Evolutionary conservation across 1,140 invertebrate species (phyloP).

Genomic region (Bombus waltoni): DNA sequence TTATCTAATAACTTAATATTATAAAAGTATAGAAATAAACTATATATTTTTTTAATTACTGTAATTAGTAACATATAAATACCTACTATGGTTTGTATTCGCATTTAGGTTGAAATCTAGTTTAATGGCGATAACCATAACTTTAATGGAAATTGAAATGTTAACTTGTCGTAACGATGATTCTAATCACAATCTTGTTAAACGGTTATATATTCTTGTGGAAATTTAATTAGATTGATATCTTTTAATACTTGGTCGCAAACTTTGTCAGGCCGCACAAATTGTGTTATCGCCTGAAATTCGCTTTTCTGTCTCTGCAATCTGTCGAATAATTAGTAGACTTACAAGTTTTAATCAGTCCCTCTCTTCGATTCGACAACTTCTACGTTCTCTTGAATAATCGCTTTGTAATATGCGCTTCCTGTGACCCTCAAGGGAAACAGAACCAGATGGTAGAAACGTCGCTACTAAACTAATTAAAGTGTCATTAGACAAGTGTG

Average conservation of each 20-base stretch:
- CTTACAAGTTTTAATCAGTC: conserved; percentile 47
- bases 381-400: conserved; percentile 38
- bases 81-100: too few species aligned
- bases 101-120: too few species aligned
- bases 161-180: too few species aligned
- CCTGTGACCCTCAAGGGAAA: conserved; percentile 14
- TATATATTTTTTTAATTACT: too few species aligned
- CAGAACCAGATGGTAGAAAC: conserved; percentile 13
- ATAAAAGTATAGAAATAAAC: neutral
- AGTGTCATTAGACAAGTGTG: conserved; percentile 16
- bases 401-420: conserved; percentile 43
- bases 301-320: conserved; percentile 41
- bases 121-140: too few species aligned
- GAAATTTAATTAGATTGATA: conserved; percentile 32
- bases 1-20: neutral
- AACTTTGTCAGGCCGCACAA: neutral
- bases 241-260: neutral
- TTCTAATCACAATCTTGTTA: too few species aligned
- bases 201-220: too few species aligned
- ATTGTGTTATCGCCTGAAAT: conserved; percentile 13
- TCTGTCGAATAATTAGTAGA: conserved; percentile 52
- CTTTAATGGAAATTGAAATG: neutral
- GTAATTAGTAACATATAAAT: too few species aligned
- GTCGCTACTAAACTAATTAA: conserved; percentile 36
- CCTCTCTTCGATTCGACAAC: conserved; percentile 40